These are phyloP conservation scores for Spea hammondii DNA, from an alignment of 2,797 vertebrate genomes.

Conservation along the genomic window DNA sequence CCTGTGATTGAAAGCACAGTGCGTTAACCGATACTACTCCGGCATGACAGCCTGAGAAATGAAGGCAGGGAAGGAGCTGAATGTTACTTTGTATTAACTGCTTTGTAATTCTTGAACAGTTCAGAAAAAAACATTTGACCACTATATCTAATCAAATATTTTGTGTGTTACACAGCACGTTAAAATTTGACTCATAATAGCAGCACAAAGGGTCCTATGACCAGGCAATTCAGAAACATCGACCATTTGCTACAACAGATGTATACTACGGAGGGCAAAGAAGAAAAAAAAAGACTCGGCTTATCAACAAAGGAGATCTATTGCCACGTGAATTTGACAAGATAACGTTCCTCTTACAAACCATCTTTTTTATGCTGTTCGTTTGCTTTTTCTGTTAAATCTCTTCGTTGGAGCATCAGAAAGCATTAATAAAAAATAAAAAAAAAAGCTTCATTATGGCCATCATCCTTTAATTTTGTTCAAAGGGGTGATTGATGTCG, in stretches of 20 bases:
- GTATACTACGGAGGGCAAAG: slow-evolving; percentile 3
- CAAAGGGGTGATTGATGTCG: slow-evolving; percentile 31
- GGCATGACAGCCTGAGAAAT: slow-evolving; percentile 42
- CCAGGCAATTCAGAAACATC: not conserved
- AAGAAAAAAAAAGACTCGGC: too few relatives aligned
- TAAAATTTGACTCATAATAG: too few relatives aligned
- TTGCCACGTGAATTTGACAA: slow-evolving; percentile 6
- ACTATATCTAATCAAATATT: slow-evolving; percentile 25
- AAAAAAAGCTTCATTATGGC: not conserved
- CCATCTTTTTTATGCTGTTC: not conserved
- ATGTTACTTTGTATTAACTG: slow-evolving; percentile 61
- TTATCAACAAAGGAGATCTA: not conserved
- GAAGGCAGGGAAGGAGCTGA: slow-evolving; percentile 54
- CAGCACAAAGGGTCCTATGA: not conserved
- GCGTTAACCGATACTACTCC: not conserved
- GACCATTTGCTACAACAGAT: slow-evolving; percentile 25
- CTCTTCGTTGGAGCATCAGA: not conserved
- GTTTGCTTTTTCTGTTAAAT: slow-evolving; percentile 5
- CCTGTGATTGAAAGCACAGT: too few relatives aligned
- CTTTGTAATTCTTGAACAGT: slow-evolving; percentile 53
- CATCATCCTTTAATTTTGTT: slow-evolving; percentile 47
- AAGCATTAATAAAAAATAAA: not conserved
- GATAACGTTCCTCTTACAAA: not conserved
- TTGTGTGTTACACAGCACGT: not conserved
- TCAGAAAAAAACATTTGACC: slow-evolving; percentile 6